These are phyloP conservation scores for Salvator merianae DNA, from an alignment of 2,113 vertebrate species.

Conservation along the genomic window DNA sequence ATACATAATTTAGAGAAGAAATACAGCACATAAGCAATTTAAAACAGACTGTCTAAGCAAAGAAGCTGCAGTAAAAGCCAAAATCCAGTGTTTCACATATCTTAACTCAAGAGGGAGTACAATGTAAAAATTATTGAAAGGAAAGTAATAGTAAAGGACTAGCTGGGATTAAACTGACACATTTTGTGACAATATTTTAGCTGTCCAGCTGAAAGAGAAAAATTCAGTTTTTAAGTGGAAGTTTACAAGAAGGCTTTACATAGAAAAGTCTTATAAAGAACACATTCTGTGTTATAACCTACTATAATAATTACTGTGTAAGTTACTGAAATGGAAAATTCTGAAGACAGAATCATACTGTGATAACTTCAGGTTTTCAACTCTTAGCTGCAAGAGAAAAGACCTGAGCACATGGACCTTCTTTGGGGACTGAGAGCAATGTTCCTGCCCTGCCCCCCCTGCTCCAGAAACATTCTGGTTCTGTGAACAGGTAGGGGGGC, in stretches of 20 bases:
- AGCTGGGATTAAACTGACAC: slow-evolving; percentile 1
- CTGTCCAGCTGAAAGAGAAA: background rate
- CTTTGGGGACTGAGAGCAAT: background rate
- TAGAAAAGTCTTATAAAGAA: background rate
- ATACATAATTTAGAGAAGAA: background rate
- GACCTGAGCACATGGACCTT: background rate
- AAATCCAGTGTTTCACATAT: background rate
- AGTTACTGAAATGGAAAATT: background rate
- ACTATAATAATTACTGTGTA: background rate
- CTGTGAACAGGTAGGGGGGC: background rate
- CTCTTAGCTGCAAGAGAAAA: background rate
- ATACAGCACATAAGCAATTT: background rate
- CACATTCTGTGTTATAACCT: background rate
- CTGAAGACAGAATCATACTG: background rate
- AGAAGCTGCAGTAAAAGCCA: background rate
- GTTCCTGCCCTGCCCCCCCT: no score
- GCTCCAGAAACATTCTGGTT: no score
- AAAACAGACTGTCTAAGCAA: background rate
- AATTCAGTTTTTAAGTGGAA: background rate
- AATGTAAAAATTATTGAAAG: background rate
- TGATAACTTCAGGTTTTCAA: background rate
- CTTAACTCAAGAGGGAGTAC: background rate
- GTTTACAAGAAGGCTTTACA: background rate
- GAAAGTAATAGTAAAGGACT: background rate
- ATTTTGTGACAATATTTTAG: background rate